phyloP scores from a whole-genome alignment of 2,113 vertebrate species.

The Euleptes europaea region DNA sequence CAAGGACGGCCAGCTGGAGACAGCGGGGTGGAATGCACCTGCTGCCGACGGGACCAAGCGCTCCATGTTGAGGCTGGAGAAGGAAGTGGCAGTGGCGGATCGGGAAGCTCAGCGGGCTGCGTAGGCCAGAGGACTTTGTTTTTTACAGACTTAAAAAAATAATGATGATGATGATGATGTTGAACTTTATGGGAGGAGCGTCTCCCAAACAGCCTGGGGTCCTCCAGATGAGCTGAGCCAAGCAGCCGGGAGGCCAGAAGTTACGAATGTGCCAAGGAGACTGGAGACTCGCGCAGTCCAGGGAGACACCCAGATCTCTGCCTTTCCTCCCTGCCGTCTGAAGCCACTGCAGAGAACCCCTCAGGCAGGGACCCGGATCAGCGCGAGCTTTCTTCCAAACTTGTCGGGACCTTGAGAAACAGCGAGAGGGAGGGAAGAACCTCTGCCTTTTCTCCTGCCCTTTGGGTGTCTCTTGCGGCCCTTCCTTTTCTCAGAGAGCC shows the following conservation, averaged over 20 bases:
- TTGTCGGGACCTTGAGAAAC: not conserved
- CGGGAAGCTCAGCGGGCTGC: constrained; percentile 59
- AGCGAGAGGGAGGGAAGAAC: not conserved
- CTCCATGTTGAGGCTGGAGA: constrained; percentile 20
- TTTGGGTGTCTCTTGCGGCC: not conserved
- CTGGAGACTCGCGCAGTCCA: constrained; percentile 5
- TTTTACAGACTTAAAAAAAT: constrained; percentile 20
- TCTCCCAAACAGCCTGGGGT: constrained; percentile 25
- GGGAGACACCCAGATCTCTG: not conserved
- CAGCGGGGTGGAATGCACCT: not conserved
- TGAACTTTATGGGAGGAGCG: constrained; percentile 29
- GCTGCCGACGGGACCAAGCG: constrained; percentile 54
- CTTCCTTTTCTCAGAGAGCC: not conserved
- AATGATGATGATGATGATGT: not conserved
- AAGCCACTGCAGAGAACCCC: not conserved
- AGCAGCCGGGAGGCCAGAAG: not conserved
- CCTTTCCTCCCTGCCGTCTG: not conserved
- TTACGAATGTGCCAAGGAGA: not conserved
- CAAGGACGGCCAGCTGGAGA: not conserved
- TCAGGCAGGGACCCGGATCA: not conserved
- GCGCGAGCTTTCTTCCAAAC: not conserved
- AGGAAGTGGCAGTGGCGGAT: constrained; percentile 41
- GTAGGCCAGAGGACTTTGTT: constrained; percentile 64
- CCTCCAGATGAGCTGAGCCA: not conserved
- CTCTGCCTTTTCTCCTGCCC: not conserved